These are phyloP conservation scores for Sisor rabdophorus DNA, from an alignment of 2,113 vertebrate genomes.

Conservation along the genomic window DNA sequence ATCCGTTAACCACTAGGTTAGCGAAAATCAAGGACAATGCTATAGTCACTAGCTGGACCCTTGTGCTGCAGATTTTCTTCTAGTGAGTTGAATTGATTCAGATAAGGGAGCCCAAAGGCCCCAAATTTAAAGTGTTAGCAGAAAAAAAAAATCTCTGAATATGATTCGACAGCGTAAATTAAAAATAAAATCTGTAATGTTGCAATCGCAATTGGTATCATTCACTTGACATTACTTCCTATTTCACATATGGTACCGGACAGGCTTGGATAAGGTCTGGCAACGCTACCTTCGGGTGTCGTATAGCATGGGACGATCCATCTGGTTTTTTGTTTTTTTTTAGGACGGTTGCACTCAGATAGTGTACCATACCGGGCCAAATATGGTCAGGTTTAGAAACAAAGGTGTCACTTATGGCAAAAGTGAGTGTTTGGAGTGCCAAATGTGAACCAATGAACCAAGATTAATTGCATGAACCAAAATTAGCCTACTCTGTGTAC, in stretches of 20 bases:
- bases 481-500: not conserved
- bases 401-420: not conserved
- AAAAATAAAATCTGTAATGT: not conserved
- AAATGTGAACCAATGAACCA: not conserved
- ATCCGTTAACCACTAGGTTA: constrained; percentile 52
- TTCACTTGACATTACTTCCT: constrained; percentile 1
- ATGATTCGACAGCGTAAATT: not conserved
- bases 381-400: not conserved
- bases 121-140: not conserved
- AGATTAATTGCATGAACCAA: too few species aligned
- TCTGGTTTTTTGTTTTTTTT: constrained; percentile 19
- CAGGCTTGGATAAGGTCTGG: constrained; percentile 8
- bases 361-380: not conserved
- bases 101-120: constrained; percentile 9
- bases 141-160: not conserved
- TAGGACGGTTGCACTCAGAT: not conserved
- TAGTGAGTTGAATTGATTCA: constrained; percentile 32
- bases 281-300: not conserved
- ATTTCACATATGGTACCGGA: constrained; percentile 2
- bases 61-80: constrained; percentile 26
- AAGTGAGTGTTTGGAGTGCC: not conserved
- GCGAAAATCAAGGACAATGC: constrained; percentile 45
- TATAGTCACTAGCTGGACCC: constrained; percentile 37
- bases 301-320: constrained; percentile 8
- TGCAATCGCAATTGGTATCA: not conserved